phyloP scores from a whole-genome alignment of 2,888 invertebrate species.

The Chymomyza amoena region DNA sequence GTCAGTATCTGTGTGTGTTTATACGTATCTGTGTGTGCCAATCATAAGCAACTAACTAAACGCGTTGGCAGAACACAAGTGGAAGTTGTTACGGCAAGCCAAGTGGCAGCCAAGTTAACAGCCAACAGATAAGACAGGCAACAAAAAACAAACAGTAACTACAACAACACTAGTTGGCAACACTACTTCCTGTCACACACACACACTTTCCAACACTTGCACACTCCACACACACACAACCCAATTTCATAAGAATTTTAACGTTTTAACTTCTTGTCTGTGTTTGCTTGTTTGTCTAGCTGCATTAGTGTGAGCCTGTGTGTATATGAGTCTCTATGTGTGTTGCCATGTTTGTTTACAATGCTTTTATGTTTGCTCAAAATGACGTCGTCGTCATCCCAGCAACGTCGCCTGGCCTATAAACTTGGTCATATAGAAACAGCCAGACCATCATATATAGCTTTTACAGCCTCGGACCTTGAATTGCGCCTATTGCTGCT shows the following conservation, averaged over 20 bases:
- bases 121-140: conserved; percentile 45
- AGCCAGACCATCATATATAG: not conserved
- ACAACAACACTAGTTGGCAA: conserved; percentile 23
- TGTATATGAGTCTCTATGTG: conserved; percentile 15
- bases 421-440: not conserved
- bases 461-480: not conserved
- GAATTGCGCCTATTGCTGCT: not conserved
- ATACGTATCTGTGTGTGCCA: not conserved
- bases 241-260: conserved; percentile 54
- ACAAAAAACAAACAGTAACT: conserved; percentile 3
- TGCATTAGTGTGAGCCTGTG: conserved; percentile 12
- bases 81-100: conserved; percentile 35
- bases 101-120: conserved; percentile 46
- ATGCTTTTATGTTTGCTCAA: conserved; percentile 74
- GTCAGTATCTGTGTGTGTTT: not conserved
- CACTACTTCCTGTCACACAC: conserved; percentile 44
- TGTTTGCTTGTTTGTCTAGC: not conserved
- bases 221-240: not conserved
- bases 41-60: conserved; percentile 1
- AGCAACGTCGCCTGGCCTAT: not conserved
- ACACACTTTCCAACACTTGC: conserved; percentile 5
- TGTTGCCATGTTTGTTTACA: conserved; percentile 68
- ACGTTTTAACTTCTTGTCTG: conserved; percentile 60
- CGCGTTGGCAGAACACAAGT: conserved; percentile 2
- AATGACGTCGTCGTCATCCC: conserved; percentile 49